A percentile compares a stretch with the other conserved stretches of the same genome.
Evolutionary conservation across 2,888 invertebrate species (phyloP).

Genomic region (Metellina segmentata): DNA sequence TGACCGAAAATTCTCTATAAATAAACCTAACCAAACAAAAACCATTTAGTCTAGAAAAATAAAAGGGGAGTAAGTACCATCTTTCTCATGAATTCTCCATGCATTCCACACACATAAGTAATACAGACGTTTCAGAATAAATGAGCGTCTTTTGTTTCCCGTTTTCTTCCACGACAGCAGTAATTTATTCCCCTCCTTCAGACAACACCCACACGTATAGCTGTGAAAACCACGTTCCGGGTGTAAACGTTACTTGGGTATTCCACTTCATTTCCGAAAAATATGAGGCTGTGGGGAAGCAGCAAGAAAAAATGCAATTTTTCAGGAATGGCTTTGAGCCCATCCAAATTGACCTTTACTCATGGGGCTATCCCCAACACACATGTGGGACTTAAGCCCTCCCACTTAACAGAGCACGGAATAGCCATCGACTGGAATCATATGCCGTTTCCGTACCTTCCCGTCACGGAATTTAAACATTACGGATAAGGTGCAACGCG

Average conservation of each 20-base stretch:
- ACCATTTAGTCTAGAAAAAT: no score
- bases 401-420: conserved; percentile 33
- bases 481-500: conserved; percentile 58
- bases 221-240: not conserved
- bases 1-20: no score
- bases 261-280: not conserved
- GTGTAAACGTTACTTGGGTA: not conserved
- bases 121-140: not conserved
- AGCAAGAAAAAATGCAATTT: conserved; percentile 3
- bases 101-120: not conserved
- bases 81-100: not conserved
- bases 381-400: conserved; percentile 18
- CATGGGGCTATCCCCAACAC: conserved; percentile 21
- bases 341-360: conserved; percentile 31
- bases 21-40: no score
- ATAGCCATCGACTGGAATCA: conserved; percentile 55
- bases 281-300: not conserved
- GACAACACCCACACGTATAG: no score
- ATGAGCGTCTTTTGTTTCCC: not conserved
- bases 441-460: conserved; percentile 57
- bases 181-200: not conserved
- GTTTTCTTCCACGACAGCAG: not conserved
- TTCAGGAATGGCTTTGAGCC: conserved; percentile 37
- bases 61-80: not conserved
- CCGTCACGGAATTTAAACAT: conserved; percentile 74